Evolutionary conservation across 2,113 vertebrate species (phyloP), one percentile per base, ranked within the genome.

Genomic region (Oceanites oceanicus): DNA sequence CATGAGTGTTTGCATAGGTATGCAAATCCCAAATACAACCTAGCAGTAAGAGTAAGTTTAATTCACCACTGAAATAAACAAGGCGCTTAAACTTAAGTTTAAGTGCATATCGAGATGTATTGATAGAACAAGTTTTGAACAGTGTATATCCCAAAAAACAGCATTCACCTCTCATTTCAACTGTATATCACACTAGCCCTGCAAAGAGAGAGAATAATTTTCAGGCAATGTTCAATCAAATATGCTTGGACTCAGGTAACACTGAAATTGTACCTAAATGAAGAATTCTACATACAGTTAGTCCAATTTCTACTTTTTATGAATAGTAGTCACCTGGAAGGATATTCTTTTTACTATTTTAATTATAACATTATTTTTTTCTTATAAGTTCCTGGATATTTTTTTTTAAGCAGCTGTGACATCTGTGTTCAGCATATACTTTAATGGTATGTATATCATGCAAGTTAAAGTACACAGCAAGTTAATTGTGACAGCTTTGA

Each of bases 141-240:
- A 36, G 25, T n/a, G 2, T 16, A 22, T 44, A 59, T 19, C 8
- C 23, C 10, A 4, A 59, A 49, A 7, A 18, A 0, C 1, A 19
- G 12, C 32, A 32, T 56, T 88, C 34, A 52, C 15, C 25, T 88
- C 12, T 63, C 30, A 68, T 94, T 96, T 88, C 2, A 11, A 20
- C 15, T 67, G 27, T 15, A 11, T 86, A 47, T 59, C 3, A 67
- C 40, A 65, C 4, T 56, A 30, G 21, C 23, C n/a, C n/a, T 61
- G 13, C 49, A 90, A 63, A 63, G 42, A 67, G 15, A 44, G 13
- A 86, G 30, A 59, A 23, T 29, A 63, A 47, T 55, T 75, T 86
- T 71, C 23, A 55, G 9, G 4, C 11, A 53, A 12, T 79, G 23
- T 76, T 45, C 38, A 53, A 5, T 42, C 8, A 86, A 71, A 53